Evolutionary conservation across 2,888 invertebrate genomes (phyloP).

Genomic region (Matsumyia berberina): DNA sequence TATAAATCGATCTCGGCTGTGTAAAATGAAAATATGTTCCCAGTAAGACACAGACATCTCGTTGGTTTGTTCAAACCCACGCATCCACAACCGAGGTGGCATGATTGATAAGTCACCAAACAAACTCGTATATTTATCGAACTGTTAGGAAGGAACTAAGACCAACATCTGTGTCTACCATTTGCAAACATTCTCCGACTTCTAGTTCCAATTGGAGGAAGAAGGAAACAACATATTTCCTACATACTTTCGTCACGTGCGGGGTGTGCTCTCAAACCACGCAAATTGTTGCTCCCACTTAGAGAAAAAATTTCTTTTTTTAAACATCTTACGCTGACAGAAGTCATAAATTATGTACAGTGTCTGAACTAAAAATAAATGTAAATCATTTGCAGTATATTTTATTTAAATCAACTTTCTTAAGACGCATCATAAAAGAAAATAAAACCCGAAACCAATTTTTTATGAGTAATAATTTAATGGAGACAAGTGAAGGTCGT

Average conservation of each 20-base stretch:
- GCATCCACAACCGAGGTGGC: not conserved
- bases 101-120: not conserved
- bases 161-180: not conserved
- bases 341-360: slow-evolving; percentile 6
- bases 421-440: not conserved
- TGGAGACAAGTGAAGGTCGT: slow-evolving; percentile 13
- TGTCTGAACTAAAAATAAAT: slow-evolving; percentile 4
- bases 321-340: not conserved
- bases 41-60: too few species aligned
- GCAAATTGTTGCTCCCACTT: slow-evolving; percentile 19
- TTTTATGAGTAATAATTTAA: slow-evolving; percentile 13
- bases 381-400: too few species aligned
- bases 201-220: not conserved
- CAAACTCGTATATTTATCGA: not conserved
- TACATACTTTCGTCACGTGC: slow-evolving; percentile 28
- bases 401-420: slow-evolving; percentile 4
- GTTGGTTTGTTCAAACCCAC: not conserved
- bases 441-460: not conserved
- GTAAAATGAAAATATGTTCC: too few species aligned
- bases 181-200: slow-evolving; percentile 15
- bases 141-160: not conserved
- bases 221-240: not conserved
- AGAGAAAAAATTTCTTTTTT: not conserved
- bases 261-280: not conserved
- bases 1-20: too few species aligned